Evolutionary conservation across 2,888 invertebrate species (phyloP).

Genomic region (Ephialtes manifestator): DNA sequence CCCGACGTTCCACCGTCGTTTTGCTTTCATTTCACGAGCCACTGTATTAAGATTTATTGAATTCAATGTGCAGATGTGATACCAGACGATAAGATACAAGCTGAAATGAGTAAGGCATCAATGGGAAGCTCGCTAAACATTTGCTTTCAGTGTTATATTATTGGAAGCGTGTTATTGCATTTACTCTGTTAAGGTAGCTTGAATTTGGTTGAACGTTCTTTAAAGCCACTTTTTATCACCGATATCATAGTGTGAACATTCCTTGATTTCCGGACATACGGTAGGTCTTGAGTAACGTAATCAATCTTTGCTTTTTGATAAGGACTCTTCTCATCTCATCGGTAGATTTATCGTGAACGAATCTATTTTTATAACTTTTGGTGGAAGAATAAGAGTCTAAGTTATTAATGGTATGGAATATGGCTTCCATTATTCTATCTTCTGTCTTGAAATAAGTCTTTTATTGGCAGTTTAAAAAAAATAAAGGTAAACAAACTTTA

Average conservation of each 20-base stretch:
- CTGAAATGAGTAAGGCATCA: not conserved
- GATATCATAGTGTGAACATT: not conserved
- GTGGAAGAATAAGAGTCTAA: not conserved
- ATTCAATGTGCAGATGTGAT: not conserved
- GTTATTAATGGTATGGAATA: not conserved
- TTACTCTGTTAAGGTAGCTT: not conserved
- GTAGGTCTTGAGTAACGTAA: not conserved
- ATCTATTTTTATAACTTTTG: not conserved
- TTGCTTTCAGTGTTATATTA: not conserved
- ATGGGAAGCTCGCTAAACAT: not conserved
- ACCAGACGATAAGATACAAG: not conserved
- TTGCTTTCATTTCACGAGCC: constrained; percentile 3
- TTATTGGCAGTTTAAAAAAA: not conserved
- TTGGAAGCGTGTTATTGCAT: not conserved
- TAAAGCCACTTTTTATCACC: not conserved
- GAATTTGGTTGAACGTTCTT: not conserved
- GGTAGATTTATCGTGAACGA: not conserved
- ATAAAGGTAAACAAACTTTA: not conserved
- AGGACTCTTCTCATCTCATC: not conserved
- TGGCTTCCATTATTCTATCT: not conserved
- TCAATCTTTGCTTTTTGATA: not conserved
- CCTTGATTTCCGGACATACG: not conserved
- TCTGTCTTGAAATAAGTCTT: not conserved
- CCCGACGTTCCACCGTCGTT: constrained; percentile 22
- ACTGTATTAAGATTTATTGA: not conserved